Evolutionary conservation across 1,140 invertebrate genomes (phyloP), one percentile per base, ranked within the genome.

Genomic region (Microplitis demolitor): DNA sequence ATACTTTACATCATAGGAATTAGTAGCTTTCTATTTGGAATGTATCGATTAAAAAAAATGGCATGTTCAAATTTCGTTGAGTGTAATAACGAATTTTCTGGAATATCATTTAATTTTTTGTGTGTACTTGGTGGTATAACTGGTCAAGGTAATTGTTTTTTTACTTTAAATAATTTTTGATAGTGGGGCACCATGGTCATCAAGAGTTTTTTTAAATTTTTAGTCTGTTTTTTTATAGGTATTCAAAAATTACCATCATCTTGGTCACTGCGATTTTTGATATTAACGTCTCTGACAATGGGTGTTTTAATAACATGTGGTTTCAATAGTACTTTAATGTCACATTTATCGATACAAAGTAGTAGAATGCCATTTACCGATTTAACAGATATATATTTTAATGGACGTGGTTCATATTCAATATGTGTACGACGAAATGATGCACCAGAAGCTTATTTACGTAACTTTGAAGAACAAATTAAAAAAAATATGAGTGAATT

Each of bases 281-380:
- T 78, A 3, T 13, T 82, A 34, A 77, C 77, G 0, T 70, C 71
- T 13, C 53, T 83, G 11, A 64, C 78, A 63, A 78, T 78, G 72
- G 79, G 80, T 64, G 76, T 81, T 66, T 60, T 82, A n/a, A 51
- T 82, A 61, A 74, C 75, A 0, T 77, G 72, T 33, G 80, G 75
- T 39, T 82, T 81, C 33, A 79, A 73, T 53, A 81, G 80, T 50
- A 78, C 74, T 14, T 66, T 82, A 2, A 79, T 77, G 8, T 83
- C 82, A 11, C 78, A 72, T 63, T 67, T 82, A n/a, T 71, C 79
- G 3, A 79, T 74, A 24, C 72, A 68, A 14, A 69, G 75, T 58
- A 74, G 73, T 11, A 77, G 54, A 1, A 39, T 82, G 13, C 75
- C 76, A 13, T 31, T 83, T 0, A 67, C 39, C 14, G 77, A 66